Evolutionary conservation across 2,113 vertebrate species (phyloP), one percentile per base, ranked within the genome.

Genomic region (Lasiurus borealis): DNA sequence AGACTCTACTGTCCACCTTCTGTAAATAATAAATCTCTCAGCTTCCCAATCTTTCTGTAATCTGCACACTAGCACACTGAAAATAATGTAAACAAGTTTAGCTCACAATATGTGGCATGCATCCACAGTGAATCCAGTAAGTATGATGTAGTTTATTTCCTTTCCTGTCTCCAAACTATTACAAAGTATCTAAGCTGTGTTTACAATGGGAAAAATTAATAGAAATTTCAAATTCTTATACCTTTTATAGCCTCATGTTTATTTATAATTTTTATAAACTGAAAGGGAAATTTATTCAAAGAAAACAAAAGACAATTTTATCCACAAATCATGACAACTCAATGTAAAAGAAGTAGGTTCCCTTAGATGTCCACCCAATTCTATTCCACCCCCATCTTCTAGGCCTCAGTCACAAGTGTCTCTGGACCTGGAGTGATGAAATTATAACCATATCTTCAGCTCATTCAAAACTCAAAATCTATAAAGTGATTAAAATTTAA

Each of bases 1-100:
- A 96, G 95, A 97, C 96, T 96, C 85, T 85, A 95, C 92, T 92
- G 82, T 96, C 89, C 80, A 94, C 95, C 83, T 96, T 95, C 95
- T 95, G 84, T 93, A 94, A 96, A 97, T 92, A 95, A 97, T 97
- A 96, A 97, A 97, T 97, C 88, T 97, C 75, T 90, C 80, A 82
- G 95, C 84, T 96, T 94, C 76, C 91, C 77, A 91, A 93, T 94
- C 84, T 95, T 95, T 88, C 83, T 95, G 78, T 88, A 96, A 96
- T 95, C 92, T 94, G 69, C 27, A 96, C 69, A 54, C 31, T 7
- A 86, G 90, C 69, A 89, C 31, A 89, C 0, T 95, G 84, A 96
- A 95, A 97, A 92, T 92, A 95, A 91, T 66, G 76, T 88, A 88
- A 95, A 92, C 75, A 92, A 88, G 40, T 86, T 78, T 88, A 80